Percentiles rank a stretch among this genome's conserved stretches.
phyloP scores from a whole-genome alignment of 2,888 invertebrate species.

The Eupithecia insigniata region DNA sequence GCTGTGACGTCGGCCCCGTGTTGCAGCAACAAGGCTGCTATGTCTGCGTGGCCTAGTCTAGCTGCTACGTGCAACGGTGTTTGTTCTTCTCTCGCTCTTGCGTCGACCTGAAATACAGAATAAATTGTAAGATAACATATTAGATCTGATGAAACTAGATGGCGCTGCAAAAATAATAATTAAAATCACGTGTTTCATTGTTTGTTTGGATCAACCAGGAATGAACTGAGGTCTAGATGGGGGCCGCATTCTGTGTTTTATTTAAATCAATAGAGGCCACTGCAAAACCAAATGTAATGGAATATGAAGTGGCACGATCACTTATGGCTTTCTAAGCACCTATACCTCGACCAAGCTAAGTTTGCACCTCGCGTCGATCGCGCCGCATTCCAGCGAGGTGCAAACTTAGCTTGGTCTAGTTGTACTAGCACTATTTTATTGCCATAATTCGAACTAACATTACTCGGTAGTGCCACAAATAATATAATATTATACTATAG shows the following conservation, averaged over 20 bases:
- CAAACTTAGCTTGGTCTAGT: too few species aligned
- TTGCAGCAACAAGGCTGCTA: conserved; percentile 96
- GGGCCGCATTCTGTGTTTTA: background rate
- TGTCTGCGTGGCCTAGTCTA: conserved; percentile 97
- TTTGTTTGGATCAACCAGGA: background rate
- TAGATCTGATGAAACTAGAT: background rate
- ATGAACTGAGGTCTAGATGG: background rate
- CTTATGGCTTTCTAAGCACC: background rate
- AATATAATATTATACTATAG: too few species aligned
- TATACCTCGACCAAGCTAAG: too few species aligned
- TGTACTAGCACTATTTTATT: too few species aligned
- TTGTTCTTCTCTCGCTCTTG: conserved; percentile 93
- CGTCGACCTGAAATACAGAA: conserved; percentile 79
- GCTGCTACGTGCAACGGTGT: conserved; percentile 98
- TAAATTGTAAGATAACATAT: background rate
- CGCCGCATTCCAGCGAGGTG: too few species aligned
- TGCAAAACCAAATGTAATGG: background rate
- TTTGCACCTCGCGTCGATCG: too few species aligned
- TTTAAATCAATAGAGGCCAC: background rate
- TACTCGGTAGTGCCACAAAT: background rate
- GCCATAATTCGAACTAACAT: too few species aligned
- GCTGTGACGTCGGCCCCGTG: conserved; percentile 96
- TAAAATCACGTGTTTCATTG: background rate
- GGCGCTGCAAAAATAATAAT: background rate
- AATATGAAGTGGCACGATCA: background rate